Base-by-base conservation (phyloP, 1,140 invertebrate species). In the Diorhabda elongata region DNA sequence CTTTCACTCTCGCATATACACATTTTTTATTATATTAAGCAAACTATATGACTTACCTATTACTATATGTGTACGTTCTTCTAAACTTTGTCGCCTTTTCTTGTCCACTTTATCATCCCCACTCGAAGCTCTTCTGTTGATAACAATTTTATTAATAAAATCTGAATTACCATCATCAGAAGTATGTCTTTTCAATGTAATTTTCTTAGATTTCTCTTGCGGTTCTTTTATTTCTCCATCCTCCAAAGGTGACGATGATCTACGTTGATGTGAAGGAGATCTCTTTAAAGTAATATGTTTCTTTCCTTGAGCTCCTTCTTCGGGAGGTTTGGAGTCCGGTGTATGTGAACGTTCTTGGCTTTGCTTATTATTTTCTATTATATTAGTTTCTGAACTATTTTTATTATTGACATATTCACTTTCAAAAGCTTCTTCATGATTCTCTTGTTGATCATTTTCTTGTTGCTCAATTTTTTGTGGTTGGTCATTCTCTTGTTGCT, bases 101-200 rank as follows among this genome's bases (percentile, higher is more conserved):
- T 68, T 67, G 26, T 66, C 58, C n/a, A 69, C 26, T n/a, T 52
- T 52, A 52, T 52, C 58, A 59, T 41, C 62, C 59, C 68, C 67
- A 61, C 62, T 57, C 26, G 45, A 58, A 52, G 59, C 41, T 42
- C 64, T 61, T 61, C 61, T 66, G 42, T 52, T 52, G 4, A 52
- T 52, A 52, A 52, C n/a, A 52, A 52, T 52, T n/a, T 52, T 52
- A 52, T 52, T 52, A 52, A 52, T 52, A 52, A 52, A 52, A 52
- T 52, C 47, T 6, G 47, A 52, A 66, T n/a, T 42, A 42, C 44
- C 41, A 8, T 44, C 5, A 5, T 9, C 47, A 11, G 4, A 6
- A 59, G 9, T 66, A 43, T 11, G 8, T 63, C 73, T 61, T 47
- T 71, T 73, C 42, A 71, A 69, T 7, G 66, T 59, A 64, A 71